Evolutionary conservation across 2,888 invertebrate species (phyloP).

Genomic region (Alsophila aescularia): DNA sequence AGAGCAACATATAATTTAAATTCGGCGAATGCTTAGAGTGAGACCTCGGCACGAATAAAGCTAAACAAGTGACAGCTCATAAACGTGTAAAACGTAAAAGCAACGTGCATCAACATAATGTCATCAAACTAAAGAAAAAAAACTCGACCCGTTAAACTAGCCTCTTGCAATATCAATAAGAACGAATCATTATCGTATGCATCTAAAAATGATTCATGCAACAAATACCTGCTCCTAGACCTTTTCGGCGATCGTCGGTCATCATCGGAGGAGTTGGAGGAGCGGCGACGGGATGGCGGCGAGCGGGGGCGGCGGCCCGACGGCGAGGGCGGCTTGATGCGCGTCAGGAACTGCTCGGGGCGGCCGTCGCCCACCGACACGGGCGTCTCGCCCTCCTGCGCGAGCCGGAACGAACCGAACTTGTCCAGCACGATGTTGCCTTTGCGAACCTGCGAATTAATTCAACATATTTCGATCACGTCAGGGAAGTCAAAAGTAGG

Average conservation of each 20-base stretch:
- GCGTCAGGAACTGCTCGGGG: constrained; percentile 82
- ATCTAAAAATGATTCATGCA: background rate
- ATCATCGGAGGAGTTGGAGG: constrained; percentile 73
- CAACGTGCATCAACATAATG: no score
- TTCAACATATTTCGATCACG: no score
- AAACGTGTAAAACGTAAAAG: no score
- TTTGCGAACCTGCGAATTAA: constrained; percentile 72
- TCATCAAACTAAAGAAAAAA: no score
- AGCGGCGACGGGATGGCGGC: constrained; percentile 74
- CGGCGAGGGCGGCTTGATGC: constrained; percentile 74
- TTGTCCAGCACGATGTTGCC: constrained; percentile 88
- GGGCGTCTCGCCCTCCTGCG: constrained; percentile 82
- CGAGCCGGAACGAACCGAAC: constrained; percentile 89
- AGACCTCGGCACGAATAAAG: no score
- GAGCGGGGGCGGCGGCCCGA: constrained; percentile 71
- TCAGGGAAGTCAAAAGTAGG: no score
- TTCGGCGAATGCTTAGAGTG: no score
- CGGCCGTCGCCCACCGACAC: constrained; percentile 75
- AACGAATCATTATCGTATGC: no score
- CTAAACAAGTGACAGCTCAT: no score
- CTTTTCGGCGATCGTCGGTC: constrained; percentile 66
- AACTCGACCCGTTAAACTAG: no score
- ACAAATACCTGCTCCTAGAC: constrained; percentile 69
- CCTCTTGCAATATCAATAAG: no score
- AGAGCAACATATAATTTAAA: no score